Percentiles rank a stretch among this genome's conserved stretches.
phyloP scores from a whole-genome alignment of 1,140 invertebrate species.

The Zaprionus africanus region DNA sequence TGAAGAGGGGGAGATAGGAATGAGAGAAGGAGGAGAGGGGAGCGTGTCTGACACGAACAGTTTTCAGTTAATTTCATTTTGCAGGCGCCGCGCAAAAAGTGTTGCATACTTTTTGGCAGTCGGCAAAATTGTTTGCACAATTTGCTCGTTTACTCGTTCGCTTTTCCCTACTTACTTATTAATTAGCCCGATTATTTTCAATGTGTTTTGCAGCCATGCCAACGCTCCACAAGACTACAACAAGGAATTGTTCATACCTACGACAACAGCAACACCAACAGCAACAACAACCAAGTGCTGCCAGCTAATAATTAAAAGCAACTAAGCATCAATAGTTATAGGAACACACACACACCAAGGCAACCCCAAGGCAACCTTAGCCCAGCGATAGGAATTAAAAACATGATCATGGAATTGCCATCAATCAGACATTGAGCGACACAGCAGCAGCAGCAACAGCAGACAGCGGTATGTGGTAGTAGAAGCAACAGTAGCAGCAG shows the following conservation, averaged over 20 bases:
- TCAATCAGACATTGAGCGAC: slow-evolving; percentile 24
- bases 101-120: slow-evolving; percentile 46
- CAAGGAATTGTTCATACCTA: slow-evolving; percentile 67
- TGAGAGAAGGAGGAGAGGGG: slow-evolving; percentile 29
- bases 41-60: slow-evolving; percentile 6
- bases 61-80: slow-evolving; percentile 71
- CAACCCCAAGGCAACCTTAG: slow-evolving; percentile 1
- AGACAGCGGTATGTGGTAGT: slow-evolving; percentile 31
- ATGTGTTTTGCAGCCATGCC: slow-evolving; percentile 60
- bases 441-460: slow-evolving; percentile 9
- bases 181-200: slow-evolving; percentile 36
- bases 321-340: slow-evolving; percentile 37
- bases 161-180: slow-evolving; percentile 11
- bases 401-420: slow-evolving; percentile 73
- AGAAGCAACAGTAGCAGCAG: slow-evolving; percentile 36
- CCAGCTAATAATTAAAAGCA: slow-evolving; percentile 30
- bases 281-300: slow-evolving; percentile 38
- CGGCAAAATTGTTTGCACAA: slow-evolving; percentile 35
- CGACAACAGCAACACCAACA: slow-evolving; percentile 43
- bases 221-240: slow-evolving; percentile 68
- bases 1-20: background rate
- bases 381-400: slow-evolving; percentile 49
- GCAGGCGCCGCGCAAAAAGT: slow-evolving; percentile 23
- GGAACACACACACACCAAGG: slow-evolving; percentile 19
- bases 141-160: slow-evolving; percentile 20